Evolutionary conservation across 2,888 invertebrate species (phyloP).

Genomic region (Diplolepis rosae): DNA sequence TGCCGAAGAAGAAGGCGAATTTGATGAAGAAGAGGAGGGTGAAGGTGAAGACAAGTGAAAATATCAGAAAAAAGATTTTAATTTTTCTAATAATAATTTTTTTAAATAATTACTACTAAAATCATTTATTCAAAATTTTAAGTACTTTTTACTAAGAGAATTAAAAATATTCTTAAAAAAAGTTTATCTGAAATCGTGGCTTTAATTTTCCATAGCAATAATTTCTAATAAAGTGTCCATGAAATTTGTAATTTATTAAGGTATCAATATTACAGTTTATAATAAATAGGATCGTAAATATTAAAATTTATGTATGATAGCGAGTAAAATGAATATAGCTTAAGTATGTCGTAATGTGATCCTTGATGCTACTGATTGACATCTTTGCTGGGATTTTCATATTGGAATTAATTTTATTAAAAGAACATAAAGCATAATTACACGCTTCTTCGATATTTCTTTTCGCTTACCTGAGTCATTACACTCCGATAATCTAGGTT

Average conservation of each 20-base stretch:
- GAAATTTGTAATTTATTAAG: no score
- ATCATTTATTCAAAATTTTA: no score
- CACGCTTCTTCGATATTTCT: conserved; percentile 16
- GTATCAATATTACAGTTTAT: no score
- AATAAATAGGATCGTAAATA: no score
- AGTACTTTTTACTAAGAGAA: conserved; percentile 3
- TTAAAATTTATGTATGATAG: no score
- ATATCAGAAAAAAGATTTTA: conserved; percentile 51
- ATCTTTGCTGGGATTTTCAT: background rate
- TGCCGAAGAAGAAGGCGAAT: conserved; percentile 91
- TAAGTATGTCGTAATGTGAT: background rate
- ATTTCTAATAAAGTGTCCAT: background rate
- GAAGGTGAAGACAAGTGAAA: conserved; percentile 71
- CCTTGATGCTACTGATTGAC: background rate
- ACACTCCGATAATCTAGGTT: conserved; percentile 4
- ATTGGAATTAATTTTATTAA: background rate
- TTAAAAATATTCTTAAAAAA: background rate
- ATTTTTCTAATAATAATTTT: no score
- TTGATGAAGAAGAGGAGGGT: conserved; percentile 83
- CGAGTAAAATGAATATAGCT: no score
- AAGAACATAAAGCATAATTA: background rate
- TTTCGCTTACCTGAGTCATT: conserved; percentile 19
- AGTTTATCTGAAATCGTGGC: background rate
- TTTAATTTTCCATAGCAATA: background rate
- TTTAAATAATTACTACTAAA: no score